phyloP scores from a whole-genome alignment of 64 coral and sea anemone genomes.

The Hydrozoanthus tunicans region DNA sequence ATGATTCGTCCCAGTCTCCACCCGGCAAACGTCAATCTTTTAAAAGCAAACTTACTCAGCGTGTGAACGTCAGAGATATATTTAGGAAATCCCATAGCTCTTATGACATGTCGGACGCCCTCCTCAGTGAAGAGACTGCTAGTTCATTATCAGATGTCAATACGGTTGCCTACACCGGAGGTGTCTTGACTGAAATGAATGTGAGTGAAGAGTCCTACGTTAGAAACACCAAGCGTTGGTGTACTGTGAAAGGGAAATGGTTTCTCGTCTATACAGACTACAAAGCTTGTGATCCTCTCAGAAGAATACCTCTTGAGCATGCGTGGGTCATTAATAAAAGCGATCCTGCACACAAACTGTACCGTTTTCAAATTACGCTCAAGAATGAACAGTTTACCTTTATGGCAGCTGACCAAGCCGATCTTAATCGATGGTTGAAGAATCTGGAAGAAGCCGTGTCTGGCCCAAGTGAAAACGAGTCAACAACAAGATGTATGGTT shows the following conservation, averaged over 20 bases:
- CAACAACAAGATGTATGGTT: conserved; percentile 49
- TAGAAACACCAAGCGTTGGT: conserved; percentile 70
- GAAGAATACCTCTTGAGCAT: conserved; percentile 48
- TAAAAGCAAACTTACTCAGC: conserved; percentile 72
- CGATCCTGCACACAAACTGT: conserved; percentile 46
- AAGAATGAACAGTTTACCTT: conserved; percentile 58
- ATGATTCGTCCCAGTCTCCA: conserved; percentile 52
- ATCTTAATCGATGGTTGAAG: conserved; percentile 80
- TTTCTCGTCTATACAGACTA: conserved; percentile 72
- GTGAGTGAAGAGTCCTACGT: conserved; percentile 51
- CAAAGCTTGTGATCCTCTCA: conserved; percentile 63
- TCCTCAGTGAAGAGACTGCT: conserved; percentile 22
- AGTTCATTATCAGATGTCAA: conserved; percentile 52
- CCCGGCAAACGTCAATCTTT: conserved; percentile 70
- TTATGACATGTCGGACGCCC: conserved; percentile 69
- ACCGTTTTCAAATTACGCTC: conserved; percentile 70
- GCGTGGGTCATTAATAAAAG: conserved; percentile 63
- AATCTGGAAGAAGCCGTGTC: conserved; percentile 56
- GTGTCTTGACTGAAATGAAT: conserved; percentile 73
- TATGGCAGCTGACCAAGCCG: conserved; percentile 59
- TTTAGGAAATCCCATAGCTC: conserved; percentile 81
- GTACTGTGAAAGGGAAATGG: conserved; percentile 73
- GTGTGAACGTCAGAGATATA: conserved; percentile 77
- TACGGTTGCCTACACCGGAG: conserved; percentile 70
- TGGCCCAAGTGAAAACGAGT: conserved; percentile 53